phyloP scores from a whole-genome alignment of 2,888 invertebrate species.

The Drosophila yooni region DNA sequence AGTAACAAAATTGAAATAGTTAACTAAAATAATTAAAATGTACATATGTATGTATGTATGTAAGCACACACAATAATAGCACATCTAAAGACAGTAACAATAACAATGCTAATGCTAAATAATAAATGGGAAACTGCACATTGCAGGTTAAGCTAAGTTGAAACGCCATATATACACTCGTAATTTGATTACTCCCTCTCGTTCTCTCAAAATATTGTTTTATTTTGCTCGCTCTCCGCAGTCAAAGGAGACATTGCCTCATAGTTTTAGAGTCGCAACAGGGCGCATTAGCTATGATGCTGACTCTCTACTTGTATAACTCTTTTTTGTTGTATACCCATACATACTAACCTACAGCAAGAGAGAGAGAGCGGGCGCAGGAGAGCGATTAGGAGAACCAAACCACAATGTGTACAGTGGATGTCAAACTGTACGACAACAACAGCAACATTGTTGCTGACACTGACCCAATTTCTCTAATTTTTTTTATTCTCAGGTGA shows the following conservation, averaged over 20 bases:
- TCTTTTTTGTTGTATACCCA: constrained; percentile 18
- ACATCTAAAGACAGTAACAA: constrained; percentile 31
- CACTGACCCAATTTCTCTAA: constrained; percentile 51
- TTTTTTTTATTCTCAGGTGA: constrained; percentile 40
- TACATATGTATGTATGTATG: constrained; percentile 27
- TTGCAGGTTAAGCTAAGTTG: constrained; percentile 16
- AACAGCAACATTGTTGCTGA: constrained; percentile 47
- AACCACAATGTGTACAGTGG: constrained; percentile 2
- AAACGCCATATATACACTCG: constrained; percentile 24
- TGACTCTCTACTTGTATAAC: constrained; percentile 37
- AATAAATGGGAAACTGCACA: constrained; percentile 22
- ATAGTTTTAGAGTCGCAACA: constrained; percentile 21
- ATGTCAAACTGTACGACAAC: constrained; percentile 38
- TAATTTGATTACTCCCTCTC: constrained; percentile 7
- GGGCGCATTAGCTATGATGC: constrained; percentile 11
- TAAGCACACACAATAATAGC: constrained; percentile 17
- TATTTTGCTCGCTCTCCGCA: constrained; percentile 24
- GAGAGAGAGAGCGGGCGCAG: background rate
- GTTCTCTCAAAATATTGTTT: constrained; percentile 1
- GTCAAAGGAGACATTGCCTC: background rate
- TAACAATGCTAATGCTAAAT: constrained; percentile 14
- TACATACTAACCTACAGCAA: background rate
- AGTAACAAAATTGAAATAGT: constrained; percentile 15
- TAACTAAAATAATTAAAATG: constrained; percentile 61
- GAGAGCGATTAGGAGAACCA: constrained; percentile 8